Evolutionary conservation across 1,140 invertebrate species (phyloP), one percentile per base, ranked within the genome.

Genomic region (Rhysida immarginata): DNA sequence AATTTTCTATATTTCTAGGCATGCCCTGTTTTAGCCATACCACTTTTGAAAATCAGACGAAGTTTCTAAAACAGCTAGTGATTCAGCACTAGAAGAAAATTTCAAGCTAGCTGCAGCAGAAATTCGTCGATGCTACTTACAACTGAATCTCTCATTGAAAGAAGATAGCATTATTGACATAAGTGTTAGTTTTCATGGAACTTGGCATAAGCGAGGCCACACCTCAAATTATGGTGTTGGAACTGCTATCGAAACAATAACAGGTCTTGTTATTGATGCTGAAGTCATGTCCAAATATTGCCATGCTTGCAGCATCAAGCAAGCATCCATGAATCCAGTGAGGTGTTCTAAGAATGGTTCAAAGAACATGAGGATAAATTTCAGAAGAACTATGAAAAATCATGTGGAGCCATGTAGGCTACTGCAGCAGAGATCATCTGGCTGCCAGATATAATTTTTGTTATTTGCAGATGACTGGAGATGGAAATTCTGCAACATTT

Each of bases 401-500:
- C 54, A 60, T 59, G 60, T 58, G 50, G 51, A 21, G 44, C 60
- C 20, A 64, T 66, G 65, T 61, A 64, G 53, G 51, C 57, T 42
- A 43, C 53, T 25, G 54, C 55, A 54, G 62, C 62, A 50, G 61
- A 61, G 59, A 61, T 45, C 35, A 58, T 64, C 20, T 67, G 59
- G 63, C 52, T 43, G 13, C 55, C 3, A 16, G n/a, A 13, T 56
- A 49, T 56, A 56, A 56, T 14, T 53, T 65, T 35, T 54, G 58
- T 14, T 66, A 62, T 35, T 63, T 59, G 2, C 53, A 53, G 14
- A 52, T 66, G 50, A 18, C 63, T 1, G 61, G 58, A 25, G 62
- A 65, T 58, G 63, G 63, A 2, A 62, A 64, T 57, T 59, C 60
- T 11, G 61, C 64, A 56, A 60, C 64, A 3, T 59, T 59, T 26